Evolutionary conservation across 2,113 vertebrate species (phyloP).

Genomic region (Chloropsis hardwickii): DNA sequence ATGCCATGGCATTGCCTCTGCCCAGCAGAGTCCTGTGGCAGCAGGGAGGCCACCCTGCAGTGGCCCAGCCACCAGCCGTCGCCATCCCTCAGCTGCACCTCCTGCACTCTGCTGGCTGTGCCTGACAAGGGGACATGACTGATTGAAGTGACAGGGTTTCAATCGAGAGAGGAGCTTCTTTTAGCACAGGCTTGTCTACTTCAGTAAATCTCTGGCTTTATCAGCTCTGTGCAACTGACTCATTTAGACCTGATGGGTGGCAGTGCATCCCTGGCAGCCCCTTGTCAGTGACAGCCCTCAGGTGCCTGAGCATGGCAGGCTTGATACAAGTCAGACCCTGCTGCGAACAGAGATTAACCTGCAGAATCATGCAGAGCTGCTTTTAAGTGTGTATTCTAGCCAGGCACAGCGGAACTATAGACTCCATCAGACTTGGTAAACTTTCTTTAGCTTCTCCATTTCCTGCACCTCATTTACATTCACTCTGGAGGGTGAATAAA

Average conservation of each 20-base stretch:
- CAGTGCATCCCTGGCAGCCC: conserved; percentile 59
- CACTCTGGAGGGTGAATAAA: conserved; percentile 44
- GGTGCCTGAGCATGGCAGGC: conserved; percentile 50
- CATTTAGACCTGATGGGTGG: conserved; percentile 55
- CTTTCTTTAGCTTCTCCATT: background rate
- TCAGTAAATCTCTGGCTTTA: conserved; percentile 72
- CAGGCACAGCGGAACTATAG: conserved; percentile 11
- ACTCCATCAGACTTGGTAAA: conserved; percentile 46
- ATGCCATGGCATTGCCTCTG: rapidly evolving
- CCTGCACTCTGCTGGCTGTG: background rate
- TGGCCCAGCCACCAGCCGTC: background rate
- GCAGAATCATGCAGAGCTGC: background rate
- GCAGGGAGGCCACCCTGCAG: rapidly evolving
- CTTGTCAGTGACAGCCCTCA: conserved; percentile 69
- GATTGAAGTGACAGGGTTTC: conserved; percentile 61
- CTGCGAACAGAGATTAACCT: conserved; percentile 67
- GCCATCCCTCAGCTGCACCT: background rate
- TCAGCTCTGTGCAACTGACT: conserved; percentile 69
- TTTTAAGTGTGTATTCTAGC: background rate
- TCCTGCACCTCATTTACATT: conserved; percentile 47
- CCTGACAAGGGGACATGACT: conserved; percentile 40
- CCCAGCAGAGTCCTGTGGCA: background rate
- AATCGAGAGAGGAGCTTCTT: conserved; percentile 57
- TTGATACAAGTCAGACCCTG: conserved; percentile 55
- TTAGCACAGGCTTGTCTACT: conserved; percentile 61